Percentiles rank a stretch among this genome's conserved stretches.
These are phyloP conservation scores for Bombus waltoni DNA, from an alignment of 1,140 invertebrate species.

Conservation along the genomic window DNA sequence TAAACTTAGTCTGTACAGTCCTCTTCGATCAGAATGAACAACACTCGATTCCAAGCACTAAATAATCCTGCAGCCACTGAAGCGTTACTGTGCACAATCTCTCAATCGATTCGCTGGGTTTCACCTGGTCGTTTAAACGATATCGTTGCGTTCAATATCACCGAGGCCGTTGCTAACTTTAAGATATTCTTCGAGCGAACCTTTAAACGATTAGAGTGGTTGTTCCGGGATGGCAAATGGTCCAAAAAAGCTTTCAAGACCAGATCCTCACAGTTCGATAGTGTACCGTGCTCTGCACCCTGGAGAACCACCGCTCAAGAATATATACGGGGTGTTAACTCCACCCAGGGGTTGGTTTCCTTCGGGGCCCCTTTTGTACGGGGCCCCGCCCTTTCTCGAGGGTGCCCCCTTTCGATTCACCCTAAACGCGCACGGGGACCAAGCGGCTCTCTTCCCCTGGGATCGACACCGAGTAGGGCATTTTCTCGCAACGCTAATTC, in stretches of 20 bases:
- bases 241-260: too few relatives aligned
- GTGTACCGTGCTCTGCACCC: constrained; percentile 71
- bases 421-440: constrained; percentile 44
- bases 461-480: constrained; percentile 73
- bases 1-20: too few relatives aligned
- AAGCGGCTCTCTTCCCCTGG: constrained; percentile 63
- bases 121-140: background rate
- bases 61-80: constrained; percentile 45
- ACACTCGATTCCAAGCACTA: constrained; percentile 39
- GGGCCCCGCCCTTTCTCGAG: constrained; percentile 77
- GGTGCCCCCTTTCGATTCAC: constrained; percentile 64
- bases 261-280: constrained; percentile 55
- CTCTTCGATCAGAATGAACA: background rate
- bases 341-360: constrained; percentile 81
- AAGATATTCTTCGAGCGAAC: background rate
- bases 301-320: constrained; percentile 22
- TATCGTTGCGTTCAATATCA: background rate
- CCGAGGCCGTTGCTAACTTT: background rate
- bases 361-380: constrained; percentile 68
- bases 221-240: too few relatives aligned
- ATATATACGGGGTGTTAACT: constrained; percentile 78
- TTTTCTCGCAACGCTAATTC: constrained; percentile 77
- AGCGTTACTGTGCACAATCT: constrained; percentile 3
- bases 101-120: constrained; percentile 2
- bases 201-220: background rate